Evolutionary conservation across 2,113 vertebrate species (phyloP).

Genomic region (Larimichthys crocea): DNA sequence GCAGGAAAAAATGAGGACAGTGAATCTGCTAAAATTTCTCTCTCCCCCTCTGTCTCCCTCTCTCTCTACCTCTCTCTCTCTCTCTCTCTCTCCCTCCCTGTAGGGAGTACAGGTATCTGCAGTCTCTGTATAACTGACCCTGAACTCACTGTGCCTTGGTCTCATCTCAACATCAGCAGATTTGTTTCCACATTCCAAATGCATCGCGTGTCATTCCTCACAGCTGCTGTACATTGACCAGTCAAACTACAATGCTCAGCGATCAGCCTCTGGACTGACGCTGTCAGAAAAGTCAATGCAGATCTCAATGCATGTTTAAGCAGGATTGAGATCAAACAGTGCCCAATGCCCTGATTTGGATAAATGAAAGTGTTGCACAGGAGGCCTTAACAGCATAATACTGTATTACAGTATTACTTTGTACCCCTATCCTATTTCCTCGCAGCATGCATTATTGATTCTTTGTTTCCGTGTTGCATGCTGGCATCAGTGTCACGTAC

Average conservation of each 20-base stretch:
- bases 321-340: neutral
- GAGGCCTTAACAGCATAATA: neutral
- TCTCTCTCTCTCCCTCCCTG: slow-evolving; percentile 37
- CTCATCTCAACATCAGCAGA: slow-evolving; percentile 36
- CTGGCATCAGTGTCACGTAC: slow-evolving; percentile 33
- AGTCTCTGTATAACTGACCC: slow-evolving; percentile 61
- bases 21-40: slow-evolving; percentile 63
- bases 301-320: slow-evolving; percentile 5
- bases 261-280: neutral
- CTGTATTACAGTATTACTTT: neutral
- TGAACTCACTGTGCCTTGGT: slow-evolving; percentile 16
- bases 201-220: neutral
- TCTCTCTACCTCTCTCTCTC: slow-evolving; percentile 17
- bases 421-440: slow-evolving; percentile 10
- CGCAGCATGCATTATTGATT: slow-evolving; percentile 47
- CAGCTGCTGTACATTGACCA: neutral
- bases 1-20: slow-evolving; percentile 66
- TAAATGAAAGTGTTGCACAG: slow-evolving; percentile 6
- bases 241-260: neutral
- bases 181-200: slow-evolving; percentile 27
- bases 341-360: neutral
- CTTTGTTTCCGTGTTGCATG: slow-evolving; percentile 51
- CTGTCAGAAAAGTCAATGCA: slow-evolving; percentile 2
- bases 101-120: slow-evolving; percentile 76
- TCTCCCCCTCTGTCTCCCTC: slow-evolving; percentile 24